These are phyloP conservation scores for Drosophila paramelanica DNA, from an alignment of 2,888 invertebrate species.

Conservation along the genomic window DNA sequence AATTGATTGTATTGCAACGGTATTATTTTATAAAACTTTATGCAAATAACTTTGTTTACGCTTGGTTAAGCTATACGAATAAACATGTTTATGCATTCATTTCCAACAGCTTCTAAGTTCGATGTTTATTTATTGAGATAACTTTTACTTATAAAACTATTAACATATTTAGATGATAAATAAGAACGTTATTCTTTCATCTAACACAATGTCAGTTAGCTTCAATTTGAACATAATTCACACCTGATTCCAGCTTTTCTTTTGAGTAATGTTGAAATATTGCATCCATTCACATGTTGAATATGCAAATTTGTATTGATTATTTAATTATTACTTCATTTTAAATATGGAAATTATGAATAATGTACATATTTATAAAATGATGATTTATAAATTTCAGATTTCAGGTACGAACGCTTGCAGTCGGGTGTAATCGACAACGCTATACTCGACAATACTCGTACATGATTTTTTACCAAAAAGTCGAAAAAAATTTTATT, in stretches of 20 bases:
- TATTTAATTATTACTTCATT: neutral
- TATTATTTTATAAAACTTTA: no score
- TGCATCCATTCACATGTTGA: constrained; percentile 15
- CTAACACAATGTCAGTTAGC: constrained; percentile 4
- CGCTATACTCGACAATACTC: no score
- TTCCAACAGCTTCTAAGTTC: constrained; percentile 1
- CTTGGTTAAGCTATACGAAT: constrained; percentile 4
- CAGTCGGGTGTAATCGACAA: no score
- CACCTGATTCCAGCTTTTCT: constrained; percentile 31
- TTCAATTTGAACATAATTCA: constrained; percentile 4
- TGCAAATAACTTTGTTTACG: constrained; percentile 8
- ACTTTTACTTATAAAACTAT: constrained; percentile 11
- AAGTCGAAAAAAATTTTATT: no score
- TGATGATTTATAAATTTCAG: no score
- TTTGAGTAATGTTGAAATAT: neutral
- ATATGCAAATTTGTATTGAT: constrained; percentile 4
- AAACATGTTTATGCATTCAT: neutral
- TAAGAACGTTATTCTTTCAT: constrained; percentile 9
- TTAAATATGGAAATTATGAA: no score
- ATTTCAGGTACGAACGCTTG: no score
- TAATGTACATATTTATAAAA: neutral
- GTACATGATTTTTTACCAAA: no score
- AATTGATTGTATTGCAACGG: no score
- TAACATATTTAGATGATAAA: constrained; percentile 38
- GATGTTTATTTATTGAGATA: constrained; percentile 4